phyloP scores from a whole-genome alignment of 2,888 invertebrate genomes.

The Lasioglossum zephyrum region DNA sequence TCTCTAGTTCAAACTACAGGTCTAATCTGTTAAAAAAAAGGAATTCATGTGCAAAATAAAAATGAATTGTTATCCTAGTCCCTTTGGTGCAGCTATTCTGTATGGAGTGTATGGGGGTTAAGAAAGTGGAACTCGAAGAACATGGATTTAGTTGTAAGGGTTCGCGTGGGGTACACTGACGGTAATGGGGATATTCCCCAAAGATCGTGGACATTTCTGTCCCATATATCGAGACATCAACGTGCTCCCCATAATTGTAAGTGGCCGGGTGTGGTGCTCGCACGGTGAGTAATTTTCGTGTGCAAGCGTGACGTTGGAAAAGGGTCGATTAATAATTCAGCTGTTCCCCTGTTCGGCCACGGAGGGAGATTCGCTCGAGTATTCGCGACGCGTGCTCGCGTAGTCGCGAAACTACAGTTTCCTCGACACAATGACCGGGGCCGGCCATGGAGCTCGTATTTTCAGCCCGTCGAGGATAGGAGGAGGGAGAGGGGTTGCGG shows the following conservation, averaged over 20 bases:
- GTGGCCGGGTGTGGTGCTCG: not conserved
- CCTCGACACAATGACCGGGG: conserved; percentile 50
- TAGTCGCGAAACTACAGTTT: conserved; percentile 44
- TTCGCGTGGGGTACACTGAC: not conserved
- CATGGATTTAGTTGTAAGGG: no score
- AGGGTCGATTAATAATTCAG: conserved; percentile 9
- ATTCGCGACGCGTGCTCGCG: conserved; percentile 57
- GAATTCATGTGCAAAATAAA: no score
- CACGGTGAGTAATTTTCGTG: not conserved
- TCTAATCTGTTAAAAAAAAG: no score
- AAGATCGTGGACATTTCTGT: not conserved
- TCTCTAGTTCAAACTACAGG: no score
- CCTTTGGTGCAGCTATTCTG: no score
- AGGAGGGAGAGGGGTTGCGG: not conserved
- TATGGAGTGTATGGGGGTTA: no score
- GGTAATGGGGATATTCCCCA: not conserved
- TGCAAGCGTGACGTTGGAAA: not conserved
- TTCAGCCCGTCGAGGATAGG: conserved; percentile 44
- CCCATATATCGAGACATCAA: not conserved
- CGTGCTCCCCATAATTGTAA: not conserved
- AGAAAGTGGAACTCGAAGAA: no score
- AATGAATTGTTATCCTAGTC: no score
- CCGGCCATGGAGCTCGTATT: conserved; percentile 42
- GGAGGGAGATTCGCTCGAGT: conserved; percentile 32
- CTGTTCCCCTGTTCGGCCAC: not conserved